Percentiles rank a stretch among this genome's conserved stretches.
Conservation (phyloP, 2,113 vertebrate genomes). For the Phaethon lepturus region DNA sequence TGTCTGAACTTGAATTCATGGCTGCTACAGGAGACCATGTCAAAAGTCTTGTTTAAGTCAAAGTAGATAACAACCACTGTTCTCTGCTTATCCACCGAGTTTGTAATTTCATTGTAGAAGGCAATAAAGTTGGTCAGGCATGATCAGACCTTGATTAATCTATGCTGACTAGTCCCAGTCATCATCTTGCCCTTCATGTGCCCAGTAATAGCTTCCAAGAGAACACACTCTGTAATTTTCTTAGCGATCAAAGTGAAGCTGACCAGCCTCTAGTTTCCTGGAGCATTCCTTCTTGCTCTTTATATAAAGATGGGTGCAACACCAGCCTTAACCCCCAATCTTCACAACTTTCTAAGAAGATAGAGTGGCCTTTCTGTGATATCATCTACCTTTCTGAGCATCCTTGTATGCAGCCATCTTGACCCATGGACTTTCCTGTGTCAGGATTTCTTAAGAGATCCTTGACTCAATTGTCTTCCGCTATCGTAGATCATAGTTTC, state of each 20-base stretch:
- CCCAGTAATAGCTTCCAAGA: neutral
- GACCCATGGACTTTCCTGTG: neutral
- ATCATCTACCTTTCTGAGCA: neutral
- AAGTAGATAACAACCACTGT: neutral
- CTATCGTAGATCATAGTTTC: neutral
- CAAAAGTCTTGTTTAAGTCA: constrained; percentile 7
- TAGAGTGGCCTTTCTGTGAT: neutral
- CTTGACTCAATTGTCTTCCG: neutral
- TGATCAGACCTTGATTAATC: constrained; percentile 29
- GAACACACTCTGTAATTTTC: constrained; percentile 7
- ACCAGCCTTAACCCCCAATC: neutral
- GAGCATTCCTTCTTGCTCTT: neutral
- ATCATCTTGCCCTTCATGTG: constrained; percentile 21
- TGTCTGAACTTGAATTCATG: neutral
- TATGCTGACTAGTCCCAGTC: neutral
- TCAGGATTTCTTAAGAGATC: neutral
- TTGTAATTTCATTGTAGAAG: constrained; percentile 25
- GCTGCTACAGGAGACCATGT: neutral
- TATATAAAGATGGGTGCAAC: neutral
- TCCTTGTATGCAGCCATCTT: neutral
- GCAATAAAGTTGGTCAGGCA: constrained; percentile 4
- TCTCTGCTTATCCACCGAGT: neutral
- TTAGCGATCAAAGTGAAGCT: neutral
- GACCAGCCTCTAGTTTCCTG: neutral
- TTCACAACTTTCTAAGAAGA: neutral